Evolutionary conservation across 2,888 invertebrate genomes (phyloP).

Genomic region (Phaonia tiefii): DNA sequence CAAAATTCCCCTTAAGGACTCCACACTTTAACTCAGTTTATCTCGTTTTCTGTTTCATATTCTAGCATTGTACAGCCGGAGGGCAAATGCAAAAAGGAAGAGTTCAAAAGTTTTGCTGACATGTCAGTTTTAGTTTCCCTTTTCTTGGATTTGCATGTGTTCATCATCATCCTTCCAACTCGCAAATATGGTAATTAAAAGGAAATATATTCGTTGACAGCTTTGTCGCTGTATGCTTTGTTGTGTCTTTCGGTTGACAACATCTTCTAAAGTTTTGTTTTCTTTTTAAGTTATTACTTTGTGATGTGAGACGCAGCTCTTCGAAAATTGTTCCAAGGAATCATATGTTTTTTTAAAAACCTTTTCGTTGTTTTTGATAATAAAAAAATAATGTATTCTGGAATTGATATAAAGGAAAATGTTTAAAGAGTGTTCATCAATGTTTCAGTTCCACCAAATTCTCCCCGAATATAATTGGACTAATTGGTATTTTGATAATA

Average conservation of each 20-base stretch:
- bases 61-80: neutral
- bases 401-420: too few relatives aligned
- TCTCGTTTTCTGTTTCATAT: neutral
- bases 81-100: neutral
- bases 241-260: neutral
- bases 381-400: too few relatives aligned
- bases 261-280: neutral
- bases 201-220: conserved; percentile 15
- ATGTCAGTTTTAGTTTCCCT: conserved; percentile 13
- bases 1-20: neutral
- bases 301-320: too few relatives aligned
- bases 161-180: too few relatives aligned
- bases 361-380: too few relatives aligned
- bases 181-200: conserved; percentile 30
- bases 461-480: too few relatives aligned
- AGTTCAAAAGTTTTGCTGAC: neutral
- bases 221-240: neutral
- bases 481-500: too few relatives aligned
- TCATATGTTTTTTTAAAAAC: too few relatives aligned
- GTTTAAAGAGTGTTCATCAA: too few relatives aligned
- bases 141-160: conserved; percentile 13
- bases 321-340: too few relatives aligned
- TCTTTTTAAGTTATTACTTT: conserved; percentile 6
- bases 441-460: too few relatives aligned
- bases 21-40: too few relatives aligned